Percentiles rank a stretch among this genome's conserved stretches.
Evolutionary conservation across 2,888 invertebrate genomes (phyloP).

Genomic region (Acrobasis suavella): DNA sequence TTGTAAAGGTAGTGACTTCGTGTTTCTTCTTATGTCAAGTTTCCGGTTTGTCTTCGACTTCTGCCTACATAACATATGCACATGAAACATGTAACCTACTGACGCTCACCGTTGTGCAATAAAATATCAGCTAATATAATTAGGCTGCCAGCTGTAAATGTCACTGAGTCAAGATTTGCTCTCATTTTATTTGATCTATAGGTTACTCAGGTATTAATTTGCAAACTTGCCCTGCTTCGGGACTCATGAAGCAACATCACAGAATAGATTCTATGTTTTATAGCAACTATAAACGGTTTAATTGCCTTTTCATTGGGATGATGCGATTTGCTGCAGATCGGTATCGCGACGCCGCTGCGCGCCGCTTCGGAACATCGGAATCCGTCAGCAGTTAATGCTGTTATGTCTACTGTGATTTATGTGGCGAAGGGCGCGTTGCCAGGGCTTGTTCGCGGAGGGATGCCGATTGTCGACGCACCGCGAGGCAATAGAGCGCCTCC

Average conservation of each 20-base stretch:
- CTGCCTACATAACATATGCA: background rate
- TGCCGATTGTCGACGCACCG: conserved; percentile 50
- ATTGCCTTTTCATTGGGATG: conserved; percentile 11
- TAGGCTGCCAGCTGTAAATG: conserved; percentile 55
- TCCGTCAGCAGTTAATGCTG: conserved; percentile 61
- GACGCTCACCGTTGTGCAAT: too few species aligned
- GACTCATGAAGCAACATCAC: conserved; percentile 27
- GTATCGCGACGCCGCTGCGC: conserved; percentile 11
- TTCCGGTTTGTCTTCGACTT: background rate
- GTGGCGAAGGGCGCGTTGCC: conserved; percentile 48
- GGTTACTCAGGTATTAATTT: conserved; percentile 39
- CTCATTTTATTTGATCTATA: conserved; percentile 36
- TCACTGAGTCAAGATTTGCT: conserved; percentile 51
- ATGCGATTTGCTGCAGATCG: conserved; percentile 24
- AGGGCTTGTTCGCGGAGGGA: conserved; percentile 53
- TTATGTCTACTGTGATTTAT: conserved; percentile 64
- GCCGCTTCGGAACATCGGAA: conserved; percentile 42
- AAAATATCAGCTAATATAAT: conserved; percentile 51
- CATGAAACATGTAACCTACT: too few species aligned
- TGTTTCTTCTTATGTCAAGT: too few species aligned
- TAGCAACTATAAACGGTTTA: conserved; percentile 14
- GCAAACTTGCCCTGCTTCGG: conserved; percentile 36
- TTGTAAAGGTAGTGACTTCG: too few species aligned
- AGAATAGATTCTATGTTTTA: conserved; percentile 6
- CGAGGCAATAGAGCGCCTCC: conserved; percentile 66